Conservation (phyloP, 2,113 vertebrate genomes). For the Tragulus kanchil region DNA sequence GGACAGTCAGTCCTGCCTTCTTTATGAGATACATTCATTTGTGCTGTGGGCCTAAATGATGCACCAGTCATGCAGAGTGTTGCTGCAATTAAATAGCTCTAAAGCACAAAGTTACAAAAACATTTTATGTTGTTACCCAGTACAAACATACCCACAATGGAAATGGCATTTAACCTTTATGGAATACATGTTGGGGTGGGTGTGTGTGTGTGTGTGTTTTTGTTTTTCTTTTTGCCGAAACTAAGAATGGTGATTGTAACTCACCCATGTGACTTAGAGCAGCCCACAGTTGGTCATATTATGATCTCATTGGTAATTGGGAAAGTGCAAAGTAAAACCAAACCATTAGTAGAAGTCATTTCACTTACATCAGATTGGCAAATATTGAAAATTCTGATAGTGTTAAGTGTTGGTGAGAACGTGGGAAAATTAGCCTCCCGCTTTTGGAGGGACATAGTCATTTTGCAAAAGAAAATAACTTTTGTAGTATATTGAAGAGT, state of each 20-base stretch:
- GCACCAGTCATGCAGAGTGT: background rate
- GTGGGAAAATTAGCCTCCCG: background rate
- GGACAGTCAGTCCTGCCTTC: background rate
- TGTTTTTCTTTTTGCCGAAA: background rate
- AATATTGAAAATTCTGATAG: constrained; percentile 42
- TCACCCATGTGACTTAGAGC: background rate
- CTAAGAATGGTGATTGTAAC: background rate
- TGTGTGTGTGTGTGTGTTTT: background rate
- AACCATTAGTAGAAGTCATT: constrained; percentile 44
- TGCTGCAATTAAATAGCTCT: constrained; percentile 16
- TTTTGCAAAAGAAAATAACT: constrained; percentile 33
- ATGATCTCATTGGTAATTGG: background rate
- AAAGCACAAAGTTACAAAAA: constrained; percentile 21
- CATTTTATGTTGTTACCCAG: background rate
- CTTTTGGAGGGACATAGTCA: constrained; percentile 29
- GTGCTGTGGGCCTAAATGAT: background rate
- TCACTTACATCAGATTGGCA: constrained; percentile 7
- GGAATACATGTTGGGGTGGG: background rate
- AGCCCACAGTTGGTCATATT: background rate
- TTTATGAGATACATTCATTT: constrained; percentile 30
- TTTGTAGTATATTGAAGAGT: constrained; percentile 15
- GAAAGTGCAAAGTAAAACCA: constrained; percentile 36
- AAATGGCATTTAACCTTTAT: constrained; percentile 39
- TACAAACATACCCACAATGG: background rate
- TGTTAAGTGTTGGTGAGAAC: background rate